Conservation (phyloP, 2,888 invertebrate genomes). For the Zelleria hepariella region DNA sequence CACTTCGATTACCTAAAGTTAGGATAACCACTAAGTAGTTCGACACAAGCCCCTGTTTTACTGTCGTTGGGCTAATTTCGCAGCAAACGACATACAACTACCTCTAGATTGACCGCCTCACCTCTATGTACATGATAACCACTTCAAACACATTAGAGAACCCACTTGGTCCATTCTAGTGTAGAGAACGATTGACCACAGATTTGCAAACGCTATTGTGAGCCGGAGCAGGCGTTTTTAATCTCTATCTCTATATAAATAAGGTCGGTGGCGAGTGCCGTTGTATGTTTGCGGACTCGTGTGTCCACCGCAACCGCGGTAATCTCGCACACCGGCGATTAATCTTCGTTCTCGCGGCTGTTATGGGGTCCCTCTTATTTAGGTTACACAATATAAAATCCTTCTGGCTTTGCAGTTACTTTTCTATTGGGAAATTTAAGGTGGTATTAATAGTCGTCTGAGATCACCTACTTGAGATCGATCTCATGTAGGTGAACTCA, state of each 20-base stretch:
- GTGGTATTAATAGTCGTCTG: too few species aligned
- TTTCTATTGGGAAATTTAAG: too few species aligned
- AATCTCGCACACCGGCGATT: constrained; percentile 25
- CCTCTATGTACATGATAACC: neutral
- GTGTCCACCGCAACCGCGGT: constrained; percentile 14
- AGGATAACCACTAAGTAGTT: too few species aligned
- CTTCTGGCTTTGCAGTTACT: too few species aligned
- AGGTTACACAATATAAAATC: too few species aligned
- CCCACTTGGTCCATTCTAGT: neutral
- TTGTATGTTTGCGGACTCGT: constrained; percentile 5
- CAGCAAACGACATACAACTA: too few species aligned
- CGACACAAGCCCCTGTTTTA: too few species aligned
- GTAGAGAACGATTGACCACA: constrained; percentile 2
- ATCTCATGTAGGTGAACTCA: too few species aligned
- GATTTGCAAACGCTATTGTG: neutral
- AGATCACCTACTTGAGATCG: too few species aligned
- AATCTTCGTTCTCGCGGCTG: constrained; percentile 22
- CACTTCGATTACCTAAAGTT: too few species aligned
- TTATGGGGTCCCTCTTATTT: constrained; percentile 1
- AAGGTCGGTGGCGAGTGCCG: neutral
- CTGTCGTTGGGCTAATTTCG: too few species aligned
- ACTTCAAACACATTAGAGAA: neutral
- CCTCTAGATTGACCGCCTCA: neutral
- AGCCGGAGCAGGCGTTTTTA: neutral
- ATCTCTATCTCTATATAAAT: neutral